Evolutionary conservation across 2,888 invertebrate genomes (phyloP).

Genomic region (Linnaemya tessellans): DNA sequence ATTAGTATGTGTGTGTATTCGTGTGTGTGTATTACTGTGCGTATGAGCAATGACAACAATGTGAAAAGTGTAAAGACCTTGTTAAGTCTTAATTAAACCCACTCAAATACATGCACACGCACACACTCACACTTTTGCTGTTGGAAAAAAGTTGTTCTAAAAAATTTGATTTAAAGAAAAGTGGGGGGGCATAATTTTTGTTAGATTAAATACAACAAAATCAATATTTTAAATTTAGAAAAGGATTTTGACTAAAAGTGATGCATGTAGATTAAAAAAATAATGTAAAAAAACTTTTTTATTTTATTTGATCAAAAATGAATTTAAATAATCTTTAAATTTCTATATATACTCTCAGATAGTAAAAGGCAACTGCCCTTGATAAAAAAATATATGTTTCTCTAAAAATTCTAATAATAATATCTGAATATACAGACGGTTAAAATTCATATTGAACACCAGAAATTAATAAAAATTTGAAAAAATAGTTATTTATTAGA

Average conservation of each 20-base stretch:
- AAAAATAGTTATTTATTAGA: too few relatives aligned
- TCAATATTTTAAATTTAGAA: constrained; percentile 43
- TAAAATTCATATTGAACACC: too few relatives aligned
- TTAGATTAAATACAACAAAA: constrained; percentile 18
- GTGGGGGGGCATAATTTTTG: neutral
- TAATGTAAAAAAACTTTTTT: too few relatives aligned
- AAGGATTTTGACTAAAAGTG: neutral
- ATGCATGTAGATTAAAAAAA: too few relatives aligned
- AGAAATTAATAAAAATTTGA: too few relatives aligned
- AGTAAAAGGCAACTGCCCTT: too few relatives aligned
- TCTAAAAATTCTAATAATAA: too few relatives aligned
- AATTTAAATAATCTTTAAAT: too few relatives aligned
- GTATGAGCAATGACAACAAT: constrained; percentile 63
- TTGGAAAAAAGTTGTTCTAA: constrained; percentile 8
- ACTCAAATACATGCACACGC: constrained; percentile 24
- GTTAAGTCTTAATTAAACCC: constrained; percentile 72
- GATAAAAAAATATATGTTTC: too few relatives aligned
- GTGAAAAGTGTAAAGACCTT: constrained; percentile 68
- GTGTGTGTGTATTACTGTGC: constrained; percentile 24
- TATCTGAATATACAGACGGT: too few relatives aligned
- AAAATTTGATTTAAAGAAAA: constrained; percentile 35
- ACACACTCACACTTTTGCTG: neutral
- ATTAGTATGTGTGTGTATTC: neutral
- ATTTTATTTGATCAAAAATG: too few relatives aligned
- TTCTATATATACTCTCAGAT: too few relatives aligned